Evolutionary conservation across 2,113 vertebrate species (phyloP).

Genomic region (Tapirus terrestris): DNA sequence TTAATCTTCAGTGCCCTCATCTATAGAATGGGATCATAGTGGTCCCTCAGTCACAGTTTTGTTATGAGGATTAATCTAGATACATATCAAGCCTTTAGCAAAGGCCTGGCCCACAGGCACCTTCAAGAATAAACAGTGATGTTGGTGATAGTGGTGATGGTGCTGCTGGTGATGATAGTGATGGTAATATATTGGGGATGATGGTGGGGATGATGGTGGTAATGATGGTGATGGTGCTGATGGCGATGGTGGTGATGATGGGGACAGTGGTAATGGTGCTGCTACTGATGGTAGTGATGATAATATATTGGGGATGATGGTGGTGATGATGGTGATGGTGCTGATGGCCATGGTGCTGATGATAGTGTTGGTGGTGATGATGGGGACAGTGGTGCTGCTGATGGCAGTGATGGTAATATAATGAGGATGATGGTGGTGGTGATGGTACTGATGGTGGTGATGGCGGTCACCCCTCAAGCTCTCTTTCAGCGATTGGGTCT

Average conservation of each 20-base stretch:
- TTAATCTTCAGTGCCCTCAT: not conserved
- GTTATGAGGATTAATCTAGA: not conserved
- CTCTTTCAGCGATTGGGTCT: not conserved
- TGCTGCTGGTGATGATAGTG: fast-evolving
- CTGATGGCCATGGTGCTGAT: not conserved
- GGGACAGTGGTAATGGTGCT: fast-evolving
- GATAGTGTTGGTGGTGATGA: not conserved
- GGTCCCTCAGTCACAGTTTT: not conserved
- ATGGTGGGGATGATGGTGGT: not conserved
- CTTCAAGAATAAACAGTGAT: not conserved
- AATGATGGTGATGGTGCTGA: not conserved
- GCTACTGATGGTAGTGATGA: fast-evolving
- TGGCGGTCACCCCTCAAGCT: not conserved
- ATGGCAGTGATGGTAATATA: fast-evolving
- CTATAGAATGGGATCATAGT: not conserved
- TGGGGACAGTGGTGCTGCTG: not conserved
- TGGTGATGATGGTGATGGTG: not conserved
- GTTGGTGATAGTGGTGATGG: not conserved
- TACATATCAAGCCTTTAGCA: not conserved
- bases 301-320: fast-evolving
- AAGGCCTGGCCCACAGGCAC: not conserved
- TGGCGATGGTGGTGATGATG: not conserved
- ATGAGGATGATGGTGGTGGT: fast-evolving
- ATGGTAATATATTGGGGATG: fast-evolving
- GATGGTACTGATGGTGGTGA: not conserved